Percentiles rank a stretch among this genome's conserved stretches.
These are phyloP conservation scores for Nothoprocta pentlandii DNA, from an alignment of 2,113 vertebrate species.

Conservation along the genomic window DNA sequence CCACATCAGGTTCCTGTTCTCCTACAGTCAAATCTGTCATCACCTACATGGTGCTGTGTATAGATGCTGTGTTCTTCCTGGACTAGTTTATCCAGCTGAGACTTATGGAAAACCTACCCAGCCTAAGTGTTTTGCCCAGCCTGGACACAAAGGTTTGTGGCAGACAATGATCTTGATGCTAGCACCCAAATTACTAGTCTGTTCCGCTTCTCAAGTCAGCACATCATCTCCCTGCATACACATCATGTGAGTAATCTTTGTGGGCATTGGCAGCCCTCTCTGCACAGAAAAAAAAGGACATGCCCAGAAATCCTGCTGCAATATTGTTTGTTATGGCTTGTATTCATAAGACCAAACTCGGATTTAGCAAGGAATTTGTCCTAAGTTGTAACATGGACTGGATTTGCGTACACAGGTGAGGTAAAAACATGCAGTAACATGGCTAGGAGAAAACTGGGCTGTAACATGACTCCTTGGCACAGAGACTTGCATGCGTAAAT, in stretches of 20 bases:
- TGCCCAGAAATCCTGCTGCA: background rate
- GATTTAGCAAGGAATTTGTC: slow-evolving; percentile 45
- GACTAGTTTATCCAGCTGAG: background rate
- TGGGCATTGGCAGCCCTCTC: background rate
- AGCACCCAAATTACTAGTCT: background rate
- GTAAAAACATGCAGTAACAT: slow-evolving; percentile 45
- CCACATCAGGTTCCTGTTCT: background rate
- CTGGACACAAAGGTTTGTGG: background rate
- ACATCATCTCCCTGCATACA: background rate
- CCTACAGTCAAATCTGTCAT: background rate
- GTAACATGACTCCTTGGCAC: background rate
- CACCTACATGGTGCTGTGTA: background rate
- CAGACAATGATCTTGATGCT: background rate
- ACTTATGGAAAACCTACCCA: background rate
- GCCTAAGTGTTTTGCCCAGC: background rate
- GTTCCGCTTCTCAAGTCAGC: background rate
- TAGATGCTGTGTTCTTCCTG: background rate
- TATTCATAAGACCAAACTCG: background rate
- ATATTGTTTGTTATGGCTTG: background rate
- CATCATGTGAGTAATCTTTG: background rate
- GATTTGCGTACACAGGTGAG: background rate
- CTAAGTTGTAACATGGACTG: slow-evolving; percentile 12
- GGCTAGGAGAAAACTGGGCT: background rate
- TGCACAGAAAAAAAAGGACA: background rate
- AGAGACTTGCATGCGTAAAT: background rate